A percentile compares a stretch with the other conserved stretches of the same genome.
Evolutionary conservation across 2,113 vertebrate genomes (phyloP).

Genomic region (Muntiacus reevesi): DNA sequence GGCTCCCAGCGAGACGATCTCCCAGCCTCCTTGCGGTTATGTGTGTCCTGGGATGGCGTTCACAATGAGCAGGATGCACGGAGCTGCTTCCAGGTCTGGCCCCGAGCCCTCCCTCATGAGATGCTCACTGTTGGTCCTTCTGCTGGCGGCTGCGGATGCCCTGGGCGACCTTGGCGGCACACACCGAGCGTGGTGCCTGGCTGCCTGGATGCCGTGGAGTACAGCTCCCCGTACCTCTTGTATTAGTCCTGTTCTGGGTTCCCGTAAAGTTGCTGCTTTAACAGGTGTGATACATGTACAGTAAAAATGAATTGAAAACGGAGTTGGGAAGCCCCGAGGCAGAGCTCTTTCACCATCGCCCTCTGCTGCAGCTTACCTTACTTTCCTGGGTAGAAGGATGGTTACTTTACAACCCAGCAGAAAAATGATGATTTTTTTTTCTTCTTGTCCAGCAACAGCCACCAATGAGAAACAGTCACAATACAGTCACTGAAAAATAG

Average conservation of each 20-base stretch:
- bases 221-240: neutral
- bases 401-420: neutral
- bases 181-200: neutral
- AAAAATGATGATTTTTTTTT: neutral
- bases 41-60: neutral
- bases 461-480: neutral
- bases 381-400: neutral
- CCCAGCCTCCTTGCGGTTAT: neutral
- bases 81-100: neutral
- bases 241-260: fast-evolving
- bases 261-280: neutral
- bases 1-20: neutral
- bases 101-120: neutral
- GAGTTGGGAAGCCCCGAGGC: neutral
- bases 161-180: fast-evolving
- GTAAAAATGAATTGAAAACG: neutral
- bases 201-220: neutral
- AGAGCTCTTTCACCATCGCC: neutral
- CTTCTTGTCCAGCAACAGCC: neutral
- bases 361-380: neutral
- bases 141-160: neutral
- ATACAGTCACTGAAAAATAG: neutral
- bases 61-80: neutral
- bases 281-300: neutral
- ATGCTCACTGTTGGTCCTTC: neutral